These are phyloP conservation scores for Uromys caudimaculatus DNA, from an alignment of 2,797 vertebrate species.

Conservation along the genomic window DNA sequence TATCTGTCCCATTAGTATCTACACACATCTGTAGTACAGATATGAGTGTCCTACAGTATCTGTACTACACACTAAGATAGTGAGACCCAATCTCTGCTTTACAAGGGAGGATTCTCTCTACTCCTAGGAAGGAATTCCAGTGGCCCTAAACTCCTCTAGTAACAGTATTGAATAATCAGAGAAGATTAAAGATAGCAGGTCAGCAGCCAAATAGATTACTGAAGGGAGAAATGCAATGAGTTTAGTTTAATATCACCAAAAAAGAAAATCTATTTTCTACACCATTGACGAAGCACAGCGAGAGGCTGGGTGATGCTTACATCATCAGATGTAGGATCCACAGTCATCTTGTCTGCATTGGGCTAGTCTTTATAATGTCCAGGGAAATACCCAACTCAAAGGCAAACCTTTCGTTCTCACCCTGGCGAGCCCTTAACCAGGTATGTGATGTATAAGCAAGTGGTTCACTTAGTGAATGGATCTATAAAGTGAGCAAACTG, in stretches of 20 bases:
- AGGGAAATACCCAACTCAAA: background rate
- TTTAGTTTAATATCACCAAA: constrained; percentile 10
- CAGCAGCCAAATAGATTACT: background rate
- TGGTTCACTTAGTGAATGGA: background rate
- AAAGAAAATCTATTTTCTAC: background rate
- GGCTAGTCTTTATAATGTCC: background rate
- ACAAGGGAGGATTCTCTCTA: background rate
- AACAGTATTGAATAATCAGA: background rate
- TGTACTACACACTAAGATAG: background rate
- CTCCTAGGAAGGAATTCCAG: background rate
- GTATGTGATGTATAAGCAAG: background rate
- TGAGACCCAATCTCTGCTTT: background rate
- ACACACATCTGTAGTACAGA: no score
- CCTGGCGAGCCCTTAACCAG: background rate
- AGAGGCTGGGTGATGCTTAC: background rate
- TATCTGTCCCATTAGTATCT: background rate
- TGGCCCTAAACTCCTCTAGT: background rate
- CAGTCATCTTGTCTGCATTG: background rate
- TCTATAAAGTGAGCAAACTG: background rate
- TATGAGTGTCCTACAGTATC: no score
- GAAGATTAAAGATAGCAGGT: background rate
- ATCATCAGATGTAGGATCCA: background rate
- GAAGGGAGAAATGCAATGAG: background rate
- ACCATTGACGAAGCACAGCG: background rate
- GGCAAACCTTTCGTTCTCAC: background rate